Base-by-base conservation (phyloP, 2,797 vertebrate genomes). In the Lemur catta region DNA sequence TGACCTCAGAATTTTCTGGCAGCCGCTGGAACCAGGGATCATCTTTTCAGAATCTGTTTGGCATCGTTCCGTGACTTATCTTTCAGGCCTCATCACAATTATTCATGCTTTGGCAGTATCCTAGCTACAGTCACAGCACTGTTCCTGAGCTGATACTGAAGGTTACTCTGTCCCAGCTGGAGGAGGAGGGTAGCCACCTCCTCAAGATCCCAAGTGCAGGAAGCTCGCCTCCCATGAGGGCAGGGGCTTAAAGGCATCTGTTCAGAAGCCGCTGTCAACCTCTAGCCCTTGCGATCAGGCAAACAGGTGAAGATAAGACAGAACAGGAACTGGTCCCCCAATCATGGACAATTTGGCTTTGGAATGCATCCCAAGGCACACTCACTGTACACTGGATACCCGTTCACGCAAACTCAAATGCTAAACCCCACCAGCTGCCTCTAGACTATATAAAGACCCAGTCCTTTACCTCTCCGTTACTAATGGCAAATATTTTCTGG, bases 71-170 rank as follows among this genome's bases (percentile, higher is more conserved):
- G 82, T 94, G 92, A 97, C 96, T 97, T 97, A 94, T 97, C 96
- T 94, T 96, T 97, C 96, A 95, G 94, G 72, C 92, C 84, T 97
- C 90, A 3, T 89, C 96, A 96, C 96, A 96, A 97, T 98, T 97
- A 97, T 97, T 97, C 95, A 97, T 94, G 92, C 96, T 91, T 92
- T 84, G 87, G 96, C 96, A 97, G 96, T 95, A 93, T 93, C 97
- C 97, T 97, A 96, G 96, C 88, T 96, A 96, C 96, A 95, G 94
- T 95, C 95, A 94, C 94, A 97, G 96, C 67, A 30, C 81, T 76
- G 69, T 87, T 90, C 75, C 52, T 59, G 87, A 87, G 72, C 81
- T 72, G 61, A 43, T 4, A 59, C 67, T 57, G 94, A 97, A 97
- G 97, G 94, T 96, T 81, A 96, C 69, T 82, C 84, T 43, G 90